These are phyloP conservation scores for Halichoeres trimaculatus DNA, from an alignment of 2,113 vertebrate genomes.

Conservation along the genomic window DNA sequence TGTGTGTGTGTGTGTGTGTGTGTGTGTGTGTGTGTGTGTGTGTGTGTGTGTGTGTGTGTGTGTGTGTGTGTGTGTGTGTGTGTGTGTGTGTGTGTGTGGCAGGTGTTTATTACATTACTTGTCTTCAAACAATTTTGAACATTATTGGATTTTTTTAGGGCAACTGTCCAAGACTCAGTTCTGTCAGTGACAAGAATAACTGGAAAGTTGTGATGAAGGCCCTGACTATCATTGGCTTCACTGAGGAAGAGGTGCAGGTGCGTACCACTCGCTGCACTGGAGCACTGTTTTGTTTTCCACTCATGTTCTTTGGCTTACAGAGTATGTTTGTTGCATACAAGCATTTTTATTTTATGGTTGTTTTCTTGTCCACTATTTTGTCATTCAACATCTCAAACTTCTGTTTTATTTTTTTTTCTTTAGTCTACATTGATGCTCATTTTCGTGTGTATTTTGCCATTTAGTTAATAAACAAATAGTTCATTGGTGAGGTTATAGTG, in stretches of 20 bases:
- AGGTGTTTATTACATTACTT: neutral
- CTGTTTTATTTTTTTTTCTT: too few species aligned
- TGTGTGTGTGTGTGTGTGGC: constrained; percentile 70
- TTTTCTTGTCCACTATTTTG: neutral
- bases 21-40: constrained; percentile 77
- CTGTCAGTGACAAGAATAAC: constrained; percentile 95
- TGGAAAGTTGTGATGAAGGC: constrained; percentile 94
- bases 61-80: constrained; percentile 72
- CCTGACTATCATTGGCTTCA: constrained; percentile 90
- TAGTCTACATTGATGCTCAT: too few species aligned
- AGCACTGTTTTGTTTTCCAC: neutral
- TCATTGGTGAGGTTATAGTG: constrained; percentile 16
- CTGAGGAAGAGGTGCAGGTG: constrained; percentile 92
- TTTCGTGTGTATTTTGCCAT: neutral
- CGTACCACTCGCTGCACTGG: constrained; percentile 24
- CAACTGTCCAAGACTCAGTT: constrained; percentile 95
- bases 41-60: constrained; percentile 78
- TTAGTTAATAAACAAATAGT: neutral
- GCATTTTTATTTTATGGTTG: too few species aligned
- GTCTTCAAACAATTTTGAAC: neutral
- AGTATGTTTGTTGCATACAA: neutral
- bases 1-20: constrained; percentile 73
- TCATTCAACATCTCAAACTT: too few species aligned
- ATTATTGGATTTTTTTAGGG: constrained; percentile 81
- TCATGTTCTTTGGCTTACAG: constrained; percentile 4